Base-by-base conservation (phyloP, 2,888 invertebrate genomes). In the Orthosia cruda region DNA sequence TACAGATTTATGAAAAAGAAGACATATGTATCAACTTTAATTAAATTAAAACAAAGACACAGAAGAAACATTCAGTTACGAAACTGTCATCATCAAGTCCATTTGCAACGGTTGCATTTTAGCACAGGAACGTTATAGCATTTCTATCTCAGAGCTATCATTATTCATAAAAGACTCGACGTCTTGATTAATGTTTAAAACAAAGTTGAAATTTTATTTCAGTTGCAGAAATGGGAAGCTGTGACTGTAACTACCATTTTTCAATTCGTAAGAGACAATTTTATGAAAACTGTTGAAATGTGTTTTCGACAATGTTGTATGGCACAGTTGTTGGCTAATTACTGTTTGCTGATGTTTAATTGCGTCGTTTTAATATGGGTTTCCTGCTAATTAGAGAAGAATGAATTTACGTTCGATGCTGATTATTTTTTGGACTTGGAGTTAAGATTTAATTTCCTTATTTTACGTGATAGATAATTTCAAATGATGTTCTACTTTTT, bases 131-230 rank as follows among this genome's bases (percentile, higher is more conserved):
- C 77, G 73, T 79, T 81, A 85, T 83, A 72, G 79, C 84, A 87
- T 77, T 86, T 77, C 68, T 76, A 85, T 87, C 87, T 83, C 77
- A 80, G 85, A 81, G 87, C 87, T 89, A 90, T 90, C 90, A 91
- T 92, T 92, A 92, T 92, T 92, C 92, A 92, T 90, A 89, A 90
- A 87, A 88, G 88, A 85, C 85, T 77, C 87, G 91, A 89, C 90
- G 88, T 87, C 86, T 86, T 91, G 91, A 92, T 92, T 92, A 92
- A 92, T 92, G 92, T 75, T 88, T 89, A 74, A 87, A 91, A 91
- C 89, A 89, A 90, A 91, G 89, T 91, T 91, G 86, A 87, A 89
- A 88, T 89, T 90, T 89, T 89, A 90, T 90, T 91, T 89, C 84
- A 87, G 83, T 80, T 85, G 75, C 83, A 84, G 80, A 69, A 87